phyloP scores from a whole-genome alignment of 2,113 vertebrate genomes.

The Cyprinus carpio region DNA sequence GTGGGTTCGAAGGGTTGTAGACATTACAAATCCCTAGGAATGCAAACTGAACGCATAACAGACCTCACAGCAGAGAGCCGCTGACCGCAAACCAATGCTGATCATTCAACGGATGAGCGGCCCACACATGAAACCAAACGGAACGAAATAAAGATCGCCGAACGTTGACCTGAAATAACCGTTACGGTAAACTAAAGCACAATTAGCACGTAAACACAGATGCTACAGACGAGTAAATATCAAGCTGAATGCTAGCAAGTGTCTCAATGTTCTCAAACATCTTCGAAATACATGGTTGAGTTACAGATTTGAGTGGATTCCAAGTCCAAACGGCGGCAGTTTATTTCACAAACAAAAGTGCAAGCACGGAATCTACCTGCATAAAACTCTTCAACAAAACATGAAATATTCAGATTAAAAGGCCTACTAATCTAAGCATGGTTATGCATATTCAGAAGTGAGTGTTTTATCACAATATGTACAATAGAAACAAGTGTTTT shows the following conservation, averaged over 20 bases:
- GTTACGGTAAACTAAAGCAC: not conserved
- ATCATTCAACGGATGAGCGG: not conserved
- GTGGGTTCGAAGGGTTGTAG: slow-evolving; percentile 39
- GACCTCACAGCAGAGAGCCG: not conserved
- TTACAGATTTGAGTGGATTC: not conserved
- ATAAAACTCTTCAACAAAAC: not conserved
- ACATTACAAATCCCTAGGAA: slow-evolving; percentile 66
- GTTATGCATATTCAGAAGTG: no score
- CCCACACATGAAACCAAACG: no score
- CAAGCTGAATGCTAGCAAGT: not conserved
- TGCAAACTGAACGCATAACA: slow-evolving; percentile 57
- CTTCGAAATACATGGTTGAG: not conserved
- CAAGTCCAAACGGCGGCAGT: not conserved
- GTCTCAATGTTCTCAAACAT: not conserved
- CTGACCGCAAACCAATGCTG: slow-evolving; percentile 55
- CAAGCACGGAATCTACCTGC: not conserved
- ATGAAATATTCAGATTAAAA: not conserved
- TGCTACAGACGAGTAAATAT: not conserved
- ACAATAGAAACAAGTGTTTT: no score
- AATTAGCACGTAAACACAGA: not conserved
- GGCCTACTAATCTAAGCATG: not conserved
- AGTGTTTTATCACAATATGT: no score
- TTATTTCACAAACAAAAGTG: not conserved
- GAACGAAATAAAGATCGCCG: no score
- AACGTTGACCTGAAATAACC: slow-evolving; percentile 2